A percentile compares a stretch with the other conserved stretches of the same genome.
Conservation (phyloP, 2,888 invertebrate genomes). For the Euzetes globulus region DNA sequence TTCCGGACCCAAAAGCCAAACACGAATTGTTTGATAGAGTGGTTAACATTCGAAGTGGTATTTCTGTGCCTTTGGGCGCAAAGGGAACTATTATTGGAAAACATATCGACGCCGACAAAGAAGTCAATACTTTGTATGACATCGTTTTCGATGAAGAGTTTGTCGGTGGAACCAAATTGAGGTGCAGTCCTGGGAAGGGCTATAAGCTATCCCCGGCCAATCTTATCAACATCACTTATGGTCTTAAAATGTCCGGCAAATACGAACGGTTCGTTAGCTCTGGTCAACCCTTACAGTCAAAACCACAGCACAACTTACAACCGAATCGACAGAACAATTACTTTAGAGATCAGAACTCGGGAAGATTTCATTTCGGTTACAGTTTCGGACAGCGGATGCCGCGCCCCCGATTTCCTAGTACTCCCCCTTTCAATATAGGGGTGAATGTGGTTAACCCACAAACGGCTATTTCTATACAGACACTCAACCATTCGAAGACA, state of each 20-base stretch:
- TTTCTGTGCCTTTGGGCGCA: conserved; percentile 69
- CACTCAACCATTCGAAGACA: conserved; percentile 30
- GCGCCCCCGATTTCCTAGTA: not conserved
- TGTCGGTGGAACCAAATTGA: conserved; percentile 54
- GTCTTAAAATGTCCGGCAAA: conserved; percentile 46
- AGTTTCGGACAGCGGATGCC: not conserved
- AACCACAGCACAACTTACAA: not conserved
- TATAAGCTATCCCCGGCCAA: conserved; percentile 38
- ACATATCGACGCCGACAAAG: conserved; percentile 37
- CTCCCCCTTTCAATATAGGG: not conserved
- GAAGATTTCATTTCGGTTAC: not conserved
- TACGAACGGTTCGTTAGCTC: conserved; percentile 1
- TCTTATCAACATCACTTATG: conserved; percentile 58
- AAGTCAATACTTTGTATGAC: conserved; percentile 56
- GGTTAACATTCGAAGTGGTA: conserved; percentile 64
- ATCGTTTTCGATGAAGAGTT: conserved; percentile 73
- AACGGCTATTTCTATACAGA: conserved; percentile 3
- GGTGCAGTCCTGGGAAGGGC: conserved; percentile 45
- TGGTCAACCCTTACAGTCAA: conserved; percentile 30
- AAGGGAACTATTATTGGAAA: conserved; percentile 74
- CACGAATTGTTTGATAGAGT: conserved; percentile 74
- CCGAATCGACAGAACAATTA: not conserved
- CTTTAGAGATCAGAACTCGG: not conserved
- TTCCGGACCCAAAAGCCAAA: conserved; percentile 61
- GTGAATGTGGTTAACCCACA: not conserved